Evolutionary conservation across 2,113 vertebrate species (phyloP).

Genomic region (Galbula dea): DNA sequence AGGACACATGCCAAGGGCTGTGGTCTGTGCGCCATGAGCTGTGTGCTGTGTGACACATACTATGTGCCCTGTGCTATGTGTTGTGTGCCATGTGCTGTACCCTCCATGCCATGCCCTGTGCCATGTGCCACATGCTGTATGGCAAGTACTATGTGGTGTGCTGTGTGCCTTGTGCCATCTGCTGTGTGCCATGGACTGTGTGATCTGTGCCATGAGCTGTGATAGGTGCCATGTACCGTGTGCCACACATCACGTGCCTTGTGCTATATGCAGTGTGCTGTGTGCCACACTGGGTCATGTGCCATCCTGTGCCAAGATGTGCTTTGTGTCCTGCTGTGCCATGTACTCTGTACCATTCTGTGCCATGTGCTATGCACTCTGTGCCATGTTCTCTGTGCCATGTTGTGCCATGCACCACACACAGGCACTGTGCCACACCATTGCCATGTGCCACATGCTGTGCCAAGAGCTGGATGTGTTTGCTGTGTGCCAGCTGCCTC

Average conservation of each 20-base stretch:
- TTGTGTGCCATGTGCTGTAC: background rate
- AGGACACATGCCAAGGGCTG: too few species aligned
- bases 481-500: accelerated
- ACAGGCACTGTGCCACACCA: background rate
- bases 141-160: background rate
- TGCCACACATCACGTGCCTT: background rate
- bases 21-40: background rate
- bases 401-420: background rate
- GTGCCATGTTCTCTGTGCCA: background rate
- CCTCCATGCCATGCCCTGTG: background rate
- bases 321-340: too few species aligned
- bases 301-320: too few species aligned
- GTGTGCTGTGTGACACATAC: accelerated
- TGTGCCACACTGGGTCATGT: background rate
- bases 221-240: background rate
- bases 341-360: accelerated
- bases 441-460: accelerated
- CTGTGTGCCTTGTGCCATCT: background rate
- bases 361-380: accelerated
- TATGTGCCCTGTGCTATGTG: too few species aligned
- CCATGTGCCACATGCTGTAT: background rate
- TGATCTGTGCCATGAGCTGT: background rate
- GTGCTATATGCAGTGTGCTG: accelerated
- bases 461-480: accelerated
- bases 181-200: background rate